Conservation (phyloP, 2,888 invertebrate species). For the Caenorhabditis zanzibari region DNA sequence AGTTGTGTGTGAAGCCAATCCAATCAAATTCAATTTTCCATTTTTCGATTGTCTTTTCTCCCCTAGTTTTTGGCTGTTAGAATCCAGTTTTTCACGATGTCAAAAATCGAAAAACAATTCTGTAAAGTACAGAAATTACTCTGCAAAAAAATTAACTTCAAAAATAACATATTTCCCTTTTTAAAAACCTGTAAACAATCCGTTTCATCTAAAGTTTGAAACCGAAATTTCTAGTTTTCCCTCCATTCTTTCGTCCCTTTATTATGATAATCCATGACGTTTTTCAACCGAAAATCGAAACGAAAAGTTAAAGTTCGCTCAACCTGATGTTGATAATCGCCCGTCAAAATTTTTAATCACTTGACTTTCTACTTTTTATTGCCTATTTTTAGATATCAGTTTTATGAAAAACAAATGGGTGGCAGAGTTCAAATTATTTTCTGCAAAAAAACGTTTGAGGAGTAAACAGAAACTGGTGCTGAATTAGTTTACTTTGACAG, state of each 20-base stretch:
- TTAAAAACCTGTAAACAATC: neutral
- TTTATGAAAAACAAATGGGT: neutral
- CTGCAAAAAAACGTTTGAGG: neutral
- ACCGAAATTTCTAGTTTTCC: constrained; percentile 22
- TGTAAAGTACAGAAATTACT: constrained; percentile 8
- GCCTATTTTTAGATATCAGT: constrained; percentile 22
- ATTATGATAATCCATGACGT: constrained; percentile 33
- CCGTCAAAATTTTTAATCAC: constrained; percentile 4
- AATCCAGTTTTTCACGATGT: constrained; percentile 16
- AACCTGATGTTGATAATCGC: constrained; percentile 28
- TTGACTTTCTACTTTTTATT: constrained; percentile 1
- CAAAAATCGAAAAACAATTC: constrained; percentile 19
- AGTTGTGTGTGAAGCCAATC: constrained; percentile 13
- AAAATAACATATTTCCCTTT: neutral
- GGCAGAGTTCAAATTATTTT: neutral
- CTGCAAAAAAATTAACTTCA: constrained; percentile 4
- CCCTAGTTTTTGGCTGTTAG: neutral
- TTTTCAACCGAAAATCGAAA: constrained; percentile 44
- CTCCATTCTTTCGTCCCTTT: neutral
- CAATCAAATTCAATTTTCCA: constrained; percentile 44
- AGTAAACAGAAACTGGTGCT: neutral
- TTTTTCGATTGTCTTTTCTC: constrained; percentile 28
- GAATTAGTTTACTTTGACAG: neutral
- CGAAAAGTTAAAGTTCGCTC: constrained; percentile 33
- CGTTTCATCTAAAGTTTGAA: neutral